Conservation (phyloP, 2,888 invertebrate genomes). For the Elmis aenea region DNA sequence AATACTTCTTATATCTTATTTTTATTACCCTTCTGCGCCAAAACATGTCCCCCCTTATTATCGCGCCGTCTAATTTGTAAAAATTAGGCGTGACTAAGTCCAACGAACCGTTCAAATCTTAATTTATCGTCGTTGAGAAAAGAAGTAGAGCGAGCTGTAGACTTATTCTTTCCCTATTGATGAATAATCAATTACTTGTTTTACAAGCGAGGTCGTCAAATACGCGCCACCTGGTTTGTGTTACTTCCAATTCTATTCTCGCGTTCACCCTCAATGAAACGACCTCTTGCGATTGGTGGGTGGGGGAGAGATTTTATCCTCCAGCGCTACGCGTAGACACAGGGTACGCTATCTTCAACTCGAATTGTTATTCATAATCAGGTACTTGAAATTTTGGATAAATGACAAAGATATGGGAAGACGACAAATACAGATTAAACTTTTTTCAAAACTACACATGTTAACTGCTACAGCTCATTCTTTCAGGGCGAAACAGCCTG, state of each 20-base stretch:
- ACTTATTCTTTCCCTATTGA: slow-evolving; percentile 45
- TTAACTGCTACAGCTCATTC: no score
- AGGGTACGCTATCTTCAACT: slow-evolving; percentile 20
- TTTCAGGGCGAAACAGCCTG: no score
- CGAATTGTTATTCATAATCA: no score
- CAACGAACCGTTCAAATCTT: slow-evolving; percentile 46
- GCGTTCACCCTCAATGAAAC: slow-evolving; percentile 40
- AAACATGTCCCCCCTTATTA: slow-evolving; percentile 18
- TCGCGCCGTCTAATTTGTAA: slow-evolving; percentile 33
- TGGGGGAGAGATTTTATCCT: slow-evolving; percentile 24
- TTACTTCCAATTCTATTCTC: slow-evolving; percentile 40
- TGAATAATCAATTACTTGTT: slow-evolving; percentile 50
- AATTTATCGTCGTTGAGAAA: slow-evolving; percentile 40
- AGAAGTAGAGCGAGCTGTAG: slow-evolving; percentile 32
- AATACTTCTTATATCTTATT: slow-evolving; percentile 11
- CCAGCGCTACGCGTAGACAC: slow-evolving; percentile 22
- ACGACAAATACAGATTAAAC: no score
- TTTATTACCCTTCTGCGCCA: slow-evolving; percentile 12
- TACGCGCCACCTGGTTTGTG: slow-evolving; percentile 45
- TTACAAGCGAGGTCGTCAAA: slow-evolving; percentile 44
- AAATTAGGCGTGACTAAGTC: slow-evolving; percentile 35
- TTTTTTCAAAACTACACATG: no score
- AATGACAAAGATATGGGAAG: no score
- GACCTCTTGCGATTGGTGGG: slow-evolving; percentile 33
- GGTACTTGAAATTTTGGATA: no score